Conservation (phyloP, 2,888 invertebrate genomes). For the Ophioninae sp. region DNA sequence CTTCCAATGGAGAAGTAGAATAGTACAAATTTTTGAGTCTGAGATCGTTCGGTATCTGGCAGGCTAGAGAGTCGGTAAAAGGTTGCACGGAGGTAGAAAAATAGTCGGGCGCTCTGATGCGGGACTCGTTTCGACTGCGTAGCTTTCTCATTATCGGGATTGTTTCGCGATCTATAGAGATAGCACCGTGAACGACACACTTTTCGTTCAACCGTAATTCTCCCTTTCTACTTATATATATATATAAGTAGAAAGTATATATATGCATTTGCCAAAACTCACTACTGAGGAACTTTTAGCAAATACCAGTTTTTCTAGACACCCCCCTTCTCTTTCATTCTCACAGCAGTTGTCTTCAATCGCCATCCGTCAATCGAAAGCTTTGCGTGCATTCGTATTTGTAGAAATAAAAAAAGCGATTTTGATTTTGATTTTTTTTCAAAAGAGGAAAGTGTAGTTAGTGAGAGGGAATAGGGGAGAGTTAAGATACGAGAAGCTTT, state of each 20-base stretch:
- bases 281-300: slow-evolving; percentile 24
- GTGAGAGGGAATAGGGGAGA: not conserved
- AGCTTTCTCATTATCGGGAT: slow-evolving; percentile 79
- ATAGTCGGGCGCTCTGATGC: slow-evolving; percentile 28
- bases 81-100: slow-evolving; percentile 50
- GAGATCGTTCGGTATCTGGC: slow-evolving; percentile 8
- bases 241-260: too few species aligned
- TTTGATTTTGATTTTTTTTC: not conserved
- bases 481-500: slow-evolving; percentile 37
- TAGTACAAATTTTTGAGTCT: slow-evolving; percentile 10
- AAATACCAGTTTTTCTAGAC: slow-evolving; percentile 6
- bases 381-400: too few species aligned
- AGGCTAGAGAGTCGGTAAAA: not conserved
- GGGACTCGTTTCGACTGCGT: slow-evolving; percentile 72
- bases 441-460: slow-evolving; percentile 26
- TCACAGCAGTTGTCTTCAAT: not conserved
- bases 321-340: not conserved
- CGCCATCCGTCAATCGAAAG: too few species aligned
- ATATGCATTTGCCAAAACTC: slow-evolving; percentile 14
- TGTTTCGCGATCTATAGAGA: slow-evolving; percentile 73
- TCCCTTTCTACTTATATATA: too few species aligned
- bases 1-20: not conserved
- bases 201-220: slow-evolving; percentile 66
- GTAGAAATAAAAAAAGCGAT: too few species aligned
- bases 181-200: slow-evolving; percentile 75